phyloP scores from a whole-genome alignment of 35 echinoderm and acorn worm species.

The Chiridota heheva region DNA sequence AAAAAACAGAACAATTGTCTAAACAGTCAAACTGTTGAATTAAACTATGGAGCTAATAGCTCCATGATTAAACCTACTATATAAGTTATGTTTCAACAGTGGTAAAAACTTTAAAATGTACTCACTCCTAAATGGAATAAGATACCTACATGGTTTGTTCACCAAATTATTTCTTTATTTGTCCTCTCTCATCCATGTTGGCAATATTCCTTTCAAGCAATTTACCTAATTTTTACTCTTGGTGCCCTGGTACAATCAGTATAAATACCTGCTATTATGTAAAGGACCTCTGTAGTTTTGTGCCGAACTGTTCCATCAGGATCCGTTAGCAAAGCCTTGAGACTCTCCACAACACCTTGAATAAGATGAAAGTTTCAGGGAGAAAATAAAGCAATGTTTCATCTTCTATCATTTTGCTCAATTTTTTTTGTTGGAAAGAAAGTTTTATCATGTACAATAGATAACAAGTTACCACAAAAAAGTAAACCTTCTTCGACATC shows the following conservation, averaged over 20 bases:
- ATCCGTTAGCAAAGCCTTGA: slow-evolving; percentile 87
- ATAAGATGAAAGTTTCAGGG: neutral
- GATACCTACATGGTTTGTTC: too few relatives aligned
- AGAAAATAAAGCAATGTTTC: neutral
- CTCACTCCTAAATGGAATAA: too few relatives aligned
- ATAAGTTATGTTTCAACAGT: too few relatives aligned
- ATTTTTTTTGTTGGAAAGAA: neutral
- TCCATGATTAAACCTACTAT: too few relatives aligned
- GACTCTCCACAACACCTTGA: slow-evolving; percentile 89
- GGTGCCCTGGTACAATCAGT: too few relatives aligned
- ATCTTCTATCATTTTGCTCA: neutral
- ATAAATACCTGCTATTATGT: slow-evolving; percentile 94
- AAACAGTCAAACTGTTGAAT: too few relatives aligned
- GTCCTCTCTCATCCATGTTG: neutral
- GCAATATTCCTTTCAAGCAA: neutral
- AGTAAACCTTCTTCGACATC: too few relatives aligned
- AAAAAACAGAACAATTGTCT: too few relatives aligned
- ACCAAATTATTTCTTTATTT: too few relatives aligned
- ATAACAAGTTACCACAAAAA: too few relatives aligned
- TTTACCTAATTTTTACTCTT: neutral
- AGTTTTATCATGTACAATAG: neutral
- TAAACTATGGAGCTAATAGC: too few relatives aligned
- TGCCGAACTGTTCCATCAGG: slow-evolving; percentile 90
- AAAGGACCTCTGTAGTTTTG: slow-evolving; percentile 95
- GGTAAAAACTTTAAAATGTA: too few relatives aligned